phyloP scores from a whole-genome alignment of 2,113 vertebrate species.

The Grammomys surdaster region DNA sequence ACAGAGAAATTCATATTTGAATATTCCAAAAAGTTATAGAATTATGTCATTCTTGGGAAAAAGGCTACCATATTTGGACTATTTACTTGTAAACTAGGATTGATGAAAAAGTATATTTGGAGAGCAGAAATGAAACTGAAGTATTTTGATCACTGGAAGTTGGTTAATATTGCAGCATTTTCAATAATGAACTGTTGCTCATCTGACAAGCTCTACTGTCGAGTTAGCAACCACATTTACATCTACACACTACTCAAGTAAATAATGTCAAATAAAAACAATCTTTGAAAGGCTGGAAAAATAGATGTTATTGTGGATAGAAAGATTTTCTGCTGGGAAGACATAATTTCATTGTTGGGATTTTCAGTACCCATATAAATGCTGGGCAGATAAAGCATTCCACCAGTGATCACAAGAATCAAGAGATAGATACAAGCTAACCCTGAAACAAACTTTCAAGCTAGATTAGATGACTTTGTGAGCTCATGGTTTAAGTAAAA shows the following conservation, averaged over 20 bases:
- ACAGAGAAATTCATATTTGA: background rate
- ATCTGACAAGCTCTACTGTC: no score
- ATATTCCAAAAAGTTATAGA: background rate
- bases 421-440: background rate
- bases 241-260: fast-evolving
- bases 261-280: background rate
- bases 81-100: background rate
- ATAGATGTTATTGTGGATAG: background rate
- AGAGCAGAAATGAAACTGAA: background rate
- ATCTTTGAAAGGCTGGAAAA: background rate
- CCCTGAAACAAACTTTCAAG: background rate
- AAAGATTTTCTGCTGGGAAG: background rate
- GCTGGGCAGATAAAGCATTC: background rate
- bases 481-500: background rate
- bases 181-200: fast-evolving
- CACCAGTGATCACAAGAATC: no score
- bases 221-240: no score
- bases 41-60: background rate
- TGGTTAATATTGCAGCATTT: no score
- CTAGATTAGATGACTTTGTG: no score
- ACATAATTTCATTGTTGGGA: background rate
- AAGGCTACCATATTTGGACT: background rate
- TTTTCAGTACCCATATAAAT: background rate
- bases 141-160: no score
- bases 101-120: background rate